A percentile compares a stretch with the other conserved stretches of the same genome.
Conservation (phyloP, 2,797 vertebrate genomes). For the Hemibagrus guttatus region DNA sequence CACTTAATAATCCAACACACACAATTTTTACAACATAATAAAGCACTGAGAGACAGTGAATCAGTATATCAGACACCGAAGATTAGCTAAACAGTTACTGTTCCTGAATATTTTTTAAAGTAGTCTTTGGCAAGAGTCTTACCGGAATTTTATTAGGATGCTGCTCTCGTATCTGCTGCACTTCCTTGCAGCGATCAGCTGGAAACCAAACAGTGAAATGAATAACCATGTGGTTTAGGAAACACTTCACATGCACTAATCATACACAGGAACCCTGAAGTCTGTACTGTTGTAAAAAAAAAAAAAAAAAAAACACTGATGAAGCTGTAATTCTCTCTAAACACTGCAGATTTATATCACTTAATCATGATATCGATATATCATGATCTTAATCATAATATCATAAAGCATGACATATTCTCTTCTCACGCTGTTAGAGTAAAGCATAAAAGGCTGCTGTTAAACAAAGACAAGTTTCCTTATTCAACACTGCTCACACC, state of each 20-base stretch:
- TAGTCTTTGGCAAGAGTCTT: slow-evolving; percentile 63
- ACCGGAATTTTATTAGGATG: slow-evolving; percentile 99
- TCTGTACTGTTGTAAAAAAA: background rate
- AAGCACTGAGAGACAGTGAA: background rate
- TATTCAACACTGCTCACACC: background rate
- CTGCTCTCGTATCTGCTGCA: slow-evolving; percentile 96
- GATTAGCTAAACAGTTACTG: background rate
- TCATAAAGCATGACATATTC: background rate
- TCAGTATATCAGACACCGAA: background rate
- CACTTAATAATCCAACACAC: background rate
- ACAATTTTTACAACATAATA: background rate
- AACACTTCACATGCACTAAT: background rate
- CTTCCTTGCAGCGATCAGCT: slow-evolving; percentile 98
- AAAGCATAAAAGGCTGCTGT: background rate
- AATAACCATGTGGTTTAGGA: background rate
- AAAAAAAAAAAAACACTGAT: background rate
- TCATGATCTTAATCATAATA: background rate
- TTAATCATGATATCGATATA: no score
- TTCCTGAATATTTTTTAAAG: background rate
- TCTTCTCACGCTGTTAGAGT: background rate
- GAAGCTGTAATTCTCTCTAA: background rate
- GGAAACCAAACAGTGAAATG: slow-evolving; percentile 44
- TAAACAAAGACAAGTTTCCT: background rate
- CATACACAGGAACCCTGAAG: background rate
- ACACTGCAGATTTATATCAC: background rate